Evolutionary conservation across 2,888 invertebrate genomes (phyloP), one percentile per base, ranked within the genome.

Genomic region (Hecatera dysodea): DNA sequence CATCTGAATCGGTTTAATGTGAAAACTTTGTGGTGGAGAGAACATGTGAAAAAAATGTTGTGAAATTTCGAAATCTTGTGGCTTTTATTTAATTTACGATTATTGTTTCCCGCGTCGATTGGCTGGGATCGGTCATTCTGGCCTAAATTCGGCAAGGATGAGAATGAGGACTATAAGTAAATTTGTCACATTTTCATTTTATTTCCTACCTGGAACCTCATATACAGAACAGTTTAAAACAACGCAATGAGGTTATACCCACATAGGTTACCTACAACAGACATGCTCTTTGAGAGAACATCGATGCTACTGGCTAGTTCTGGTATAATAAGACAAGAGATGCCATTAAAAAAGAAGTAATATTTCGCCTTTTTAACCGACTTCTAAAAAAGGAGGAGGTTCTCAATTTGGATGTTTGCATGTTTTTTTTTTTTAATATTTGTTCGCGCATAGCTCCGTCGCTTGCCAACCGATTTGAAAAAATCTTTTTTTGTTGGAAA

Each of bases 21-120:
- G 72, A 75, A 84, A 85, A 80, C 42, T 78, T 78, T 75, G 76
- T 56, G 78, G 76, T 85, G 29, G 27, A 78, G 67, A 71, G 67
- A 66, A 77, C 83, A 68, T 57, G 33, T 39, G 46, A 61, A 76
- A 81, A 78, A 81, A 71, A 2, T 27, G 11, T 33, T 64, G 62
- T 63, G 57, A 56, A 64, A 59, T 57, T 75, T 72, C 36, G 29
- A 76, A 65, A 44, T 61, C 17, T 15, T 64, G 36, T 48, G 27
- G 50, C 48, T 7, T 33, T 19, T 36, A 27, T 50, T 24, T 6
- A 27, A 50, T 57, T 11, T 17, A 50, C 8, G 22, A 15, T n/a
- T 50, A 42, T 70, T 50, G 44, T 75, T 52, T 62, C 1, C 17
- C 15, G 7, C 15, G 15, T 36, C 12, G 15, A 56, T 7, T 15